Base-by-base conservation (phyloP, 2,888 invertebrate species). In the Drosophila tripunctata region DNA sequence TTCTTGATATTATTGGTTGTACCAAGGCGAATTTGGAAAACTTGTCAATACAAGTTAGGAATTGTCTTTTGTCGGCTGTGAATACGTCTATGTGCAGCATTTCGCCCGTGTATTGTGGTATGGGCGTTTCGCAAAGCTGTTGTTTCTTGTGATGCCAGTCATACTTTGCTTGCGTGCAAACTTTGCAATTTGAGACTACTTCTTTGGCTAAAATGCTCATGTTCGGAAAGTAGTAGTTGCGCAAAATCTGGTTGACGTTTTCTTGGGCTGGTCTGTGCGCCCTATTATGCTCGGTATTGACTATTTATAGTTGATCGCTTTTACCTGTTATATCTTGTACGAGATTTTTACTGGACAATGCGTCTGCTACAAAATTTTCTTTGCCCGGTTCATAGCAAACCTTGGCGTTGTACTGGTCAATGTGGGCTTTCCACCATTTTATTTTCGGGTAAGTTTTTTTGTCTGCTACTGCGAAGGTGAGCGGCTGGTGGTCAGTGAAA, bases 401-500 rank as follows among this genome's bases (percentile, higher is more conserved):
- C 8, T 54, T 54, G 12, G 22, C 54, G 17, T 33, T 36, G 35
- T 35, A 15, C 2, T 54, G 22, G 8, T 54, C 55, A 10, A 55
- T 55, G 15, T 31, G 31, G 8, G 47, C 40, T 40, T 56, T 30
- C 40, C 47, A 40, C 24, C 31, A 35, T 27, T 45, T 55, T 5
- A 55, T 45, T 7, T 45, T 31, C 4, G 38, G 38, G 10, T 55
- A 45, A 5, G 45, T 45, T 6, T 38, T 45, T 27, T 12, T 45
- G 10, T 55, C 38, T 5, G 38, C 43, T 14, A 31, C 22, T 7
- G 21, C 45, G 8, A 38, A 56, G 1, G 45, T 38, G 1, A 45
- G 40, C 4, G 51, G 24, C 22, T 51, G 51, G 43, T 60, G 44
- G 17, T 58, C 30, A 14, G 17, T 44, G 3, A 36, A 51, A 19